Percentiles rank a stretch among this genome's conserved stretches.
Evolutionary conservation across 2,113 vertebrate genomes (phyloP).

Genomic region (Anas platyrhynchos): DNA sequence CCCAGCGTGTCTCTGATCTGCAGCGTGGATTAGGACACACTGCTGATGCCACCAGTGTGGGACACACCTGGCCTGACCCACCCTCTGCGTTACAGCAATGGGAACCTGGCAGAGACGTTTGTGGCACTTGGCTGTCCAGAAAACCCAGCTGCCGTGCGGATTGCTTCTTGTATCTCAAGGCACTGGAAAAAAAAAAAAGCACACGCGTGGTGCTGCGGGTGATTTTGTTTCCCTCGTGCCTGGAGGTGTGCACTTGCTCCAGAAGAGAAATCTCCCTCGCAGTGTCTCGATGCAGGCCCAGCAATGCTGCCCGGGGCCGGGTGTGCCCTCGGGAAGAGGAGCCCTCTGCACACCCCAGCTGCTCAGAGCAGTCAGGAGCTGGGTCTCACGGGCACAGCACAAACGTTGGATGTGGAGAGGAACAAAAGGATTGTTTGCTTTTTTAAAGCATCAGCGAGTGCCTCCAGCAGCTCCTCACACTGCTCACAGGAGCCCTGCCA

Average conservation of each 20-base stretch:
- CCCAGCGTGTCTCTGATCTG: background rate
- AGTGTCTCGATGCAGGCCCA: background rate
- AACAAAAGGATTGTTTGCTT: background rate
- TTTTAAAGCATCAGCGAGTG: background rate
- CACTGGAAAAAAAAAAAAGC: background rate
- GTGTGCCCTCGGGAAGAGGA: background rate
- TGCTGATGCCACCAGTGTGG: background rate
- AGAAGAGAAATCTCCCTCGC: background rate
- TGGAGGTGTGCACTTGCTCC: background rate
- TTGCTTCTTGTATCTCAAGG: background rate
- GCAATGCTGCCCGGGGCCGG: background rate
- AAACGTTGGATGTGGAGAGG: background rate
- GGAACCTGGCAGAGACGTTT: accelerated
- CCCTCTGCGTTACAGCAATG: background rate
- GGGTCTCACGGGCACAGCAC: background rate
- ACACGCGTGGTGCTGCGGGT: background rate
- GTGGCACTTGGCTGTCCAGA: background rate
- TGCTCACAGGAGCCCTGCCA: background rate
- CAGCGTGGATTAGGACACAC: background rate
- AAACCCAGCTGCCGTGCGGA: background rate
- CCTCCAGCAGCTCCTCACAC: accelerated
- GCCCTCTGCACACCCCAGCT: background rate
- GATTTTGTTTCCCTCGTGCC: background rate
- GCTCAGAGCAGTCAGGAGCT: background rate
- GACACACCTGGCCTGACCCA: background rate